These are phyloP conservation scores for Axis porcinus DNA, from an alignment of 2,113 vertebrate species.

Conservation along the genomic window DNA sequence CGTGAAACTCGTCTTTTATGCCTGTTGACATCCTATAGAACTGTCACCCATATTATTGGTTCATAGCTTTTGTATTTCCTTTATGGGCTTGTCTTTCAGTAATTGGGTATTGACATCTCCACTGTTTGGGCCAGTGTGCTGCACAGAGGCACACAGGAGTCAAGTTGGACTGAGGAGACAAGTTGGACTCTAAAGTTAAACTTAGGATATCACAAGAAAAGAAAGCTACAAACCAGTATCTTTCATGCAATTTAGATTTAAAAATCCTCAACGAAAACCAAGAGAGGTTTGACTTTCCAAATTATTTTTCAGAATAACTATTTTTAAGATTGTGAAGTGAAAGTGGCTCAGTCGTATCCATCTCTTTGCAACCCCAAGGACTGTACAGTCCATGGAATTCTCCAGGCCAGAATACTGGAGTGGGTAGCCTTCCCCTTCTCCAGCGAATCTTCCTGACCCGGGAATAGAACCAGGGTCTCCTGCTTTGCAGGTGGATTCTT, in stretches of 20 bases:
- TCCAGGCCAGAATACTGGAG: not conserved
- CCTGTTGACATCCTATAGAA: not conserved
- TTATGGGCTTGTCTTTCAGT: not conserved
- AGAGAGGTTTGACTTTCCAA: not conserved
- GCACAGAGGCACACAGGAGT: not conserved
- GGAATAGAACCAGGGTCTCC: not conserved
- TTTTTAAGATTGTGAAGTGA: not conserved
- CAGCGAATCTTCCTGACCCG: not conserved
- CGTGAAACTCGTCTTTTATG: not conserved
- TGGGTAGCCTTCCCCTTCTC: not conserved
- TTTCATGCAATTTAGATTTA: not conserved
- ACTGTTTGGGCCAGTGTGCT: not conserved
- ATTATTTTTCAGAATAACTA: not conserved
- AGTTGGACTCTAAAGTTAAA: not conserved
- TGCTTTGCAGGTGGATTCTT: not conserved
- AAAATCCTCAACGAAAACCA: not conserved
- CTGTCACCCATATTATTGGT: not conserved
- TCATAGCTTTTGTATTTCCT: not conserved
- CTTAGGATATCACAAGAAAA: not conserved
- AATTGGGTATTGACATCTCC: not conserved
- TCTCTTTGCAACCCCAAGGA: not conserved
- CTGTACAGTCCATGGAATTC: not conserved
- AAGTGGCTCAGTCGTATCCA: not conserved
- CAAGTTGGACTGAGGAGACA: not conserved
- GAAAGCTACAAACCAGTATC: not conserved